These are phyloP conservation scores for Hemichromis elongatus DNA, from an alignment of 2,113 vertebrate genomes.

Conservation along the genomic window DNA sequence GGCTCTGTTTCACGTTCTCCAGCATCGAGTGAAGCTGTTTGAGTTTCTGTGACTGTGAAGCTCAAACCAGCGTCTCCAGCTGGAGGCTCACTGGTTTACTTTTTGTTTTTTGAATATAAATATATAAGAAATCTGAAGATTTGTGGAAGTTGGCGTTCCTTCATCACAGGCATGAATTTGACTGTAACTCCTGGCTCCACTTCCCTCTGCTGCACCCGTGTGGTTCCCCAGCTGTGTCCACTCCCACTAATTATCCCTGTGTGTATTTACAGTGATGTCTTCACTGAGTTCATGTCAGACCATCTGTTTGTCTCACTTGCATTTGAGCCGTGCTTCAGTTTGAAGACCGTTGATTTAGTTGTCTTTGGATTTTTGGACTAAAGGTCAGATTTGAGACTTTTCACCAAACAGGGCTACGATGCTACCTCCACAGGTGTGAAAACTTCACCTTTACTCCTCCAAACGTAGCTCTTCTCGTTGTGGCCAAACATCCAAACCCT, in stretches of 20 bases:
- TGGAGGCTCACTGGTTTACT: not conserved
- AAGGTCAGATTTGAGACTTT: fast-evolving
- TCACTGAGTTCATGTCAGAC: not conserved
- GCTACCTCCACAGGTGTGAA: not conserved
- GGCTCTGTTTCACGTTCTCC: not conserved
- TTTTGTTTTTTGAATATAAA: not conserved
- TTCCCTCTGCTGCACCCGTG: not conserved
- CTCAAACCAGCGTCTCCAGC: fast-evolving
- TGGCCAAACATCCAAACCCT: not conserved
- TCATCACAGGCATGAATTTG: not conserved
- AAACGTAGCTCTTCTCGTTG: fast-evolving
- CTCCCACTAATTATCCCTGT: not conserved
- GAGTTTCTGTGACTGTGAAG: fast-evolving
- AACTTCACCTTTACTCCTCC: not conserved
- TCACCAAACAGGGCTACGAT: not conserved
- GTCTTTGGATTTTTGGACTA: not conserved
- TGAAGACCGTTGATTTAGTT: not conserved
- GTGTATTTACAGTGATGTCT: not conserved
- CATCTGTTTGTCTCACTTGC: not conserved
- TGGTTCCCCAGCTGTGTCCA: fast-evolving
- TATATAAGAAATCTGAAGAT: not conserved
- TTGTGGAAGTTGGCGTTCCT: not conserved
- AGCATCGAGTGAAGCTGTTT: not conserved
- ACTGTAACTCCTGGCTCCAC: not conserved
- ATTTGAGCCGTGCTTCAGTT: fast-evolving